Percentiles rank a stretch among this genome's conserved stretches.
These are phyloP conservation scores for Gallinago jamesoni DNA, from an alignment of 2,113 vertebrate species.

Conservation along the genomic window DNA sequence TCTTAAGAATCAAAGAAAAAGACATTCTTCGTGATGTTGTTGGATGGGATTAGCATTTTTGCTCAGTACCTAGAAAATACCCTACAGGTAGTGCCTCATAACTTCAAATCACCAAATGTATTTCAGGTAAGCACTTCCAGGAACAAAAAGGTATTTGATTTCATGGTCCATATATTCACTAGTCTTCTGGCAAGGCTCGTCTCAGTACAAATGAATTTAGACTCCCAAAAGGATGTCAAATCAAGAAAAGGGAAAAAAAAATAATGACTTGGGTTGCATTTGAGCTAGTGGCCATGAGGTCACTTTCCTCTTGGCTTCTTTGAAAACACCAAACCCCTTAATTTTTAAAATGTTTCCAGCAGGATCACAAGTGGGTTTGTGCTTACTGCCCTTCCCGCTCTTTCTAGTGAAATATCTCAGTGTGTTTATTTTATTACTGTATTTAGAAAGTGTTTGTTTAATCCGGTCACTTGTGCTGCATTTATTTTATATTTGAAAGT, in stretches of 20 bases:
- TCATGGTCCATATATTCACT: not conserved
- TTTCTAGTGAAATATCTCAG: not conserved
- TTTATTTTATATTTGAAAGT: not conserved
- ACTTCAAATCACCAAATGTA: not conserved
- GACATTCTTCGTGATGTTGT: not conserved
- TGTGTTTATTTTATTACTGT: conserved; percentile 30
- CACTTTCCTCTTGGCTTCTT: not conserved
- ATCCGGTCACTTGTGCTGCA: not conserved
- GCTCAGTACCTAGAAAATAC: not conserved
- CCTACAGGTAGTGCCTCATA: not conserved
- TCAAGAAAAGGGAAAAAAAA: not conserved
- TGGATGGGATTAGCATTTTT: not conserved
- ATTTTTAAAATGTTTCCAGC: conserved; percentile 23
- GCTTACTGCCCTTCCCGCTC: not conserved
- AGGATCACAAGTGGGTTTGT: conserved; percentile 7
- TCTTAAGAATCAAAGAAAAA: not conserved
- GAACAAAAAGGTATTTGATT: not conserved
- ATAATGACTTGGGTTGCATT: not conserved
- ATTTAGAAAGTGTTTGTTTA: conserved; percentile 38
- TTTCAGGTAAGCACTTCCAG: not conserved
- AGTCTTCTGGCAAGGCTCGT: not conserved
- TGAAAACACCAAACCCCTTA: not conserved
- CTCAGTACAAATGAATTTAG: conserved; percentile 10
- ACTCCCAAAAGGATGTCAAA: not conserved
- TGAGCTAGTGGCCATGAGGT: not conserved